These are phyloP conservation scores for Dendrolimus pini DNA, from an alignment of 2,888 invertebrate genomes.

Conservation along the genomic window DNA sequence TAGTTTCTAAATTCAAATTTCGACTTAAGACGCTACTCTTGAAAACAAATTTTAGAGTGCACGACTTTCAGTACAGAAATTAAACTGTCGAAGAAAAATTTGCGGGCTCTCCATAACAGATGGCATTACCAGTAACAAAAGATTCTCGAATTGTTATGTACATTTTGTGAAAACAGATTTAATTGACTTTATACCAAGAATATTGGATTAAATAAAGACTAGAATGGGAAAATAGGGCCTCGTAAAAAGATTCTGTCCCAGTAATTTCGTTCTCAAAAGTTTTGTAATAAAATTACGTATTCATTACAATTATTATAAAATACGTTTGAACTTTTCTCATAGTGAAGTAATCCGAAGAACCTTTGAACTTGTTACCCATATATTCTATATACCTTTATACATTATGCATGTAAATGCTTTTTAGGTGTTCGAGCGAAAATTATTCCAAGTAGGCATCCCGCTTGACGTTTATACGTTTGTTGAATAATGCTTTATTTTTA, in stretches of 20 bases:
- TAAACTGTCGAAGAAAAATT: no score
- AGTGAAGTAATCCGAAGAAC: slow-evolving; percentile 21
- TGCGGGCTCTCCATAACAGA: no score
- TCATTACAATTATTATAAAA: background rate
- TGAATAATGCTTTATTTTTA: slow-evolving; percentile 70
- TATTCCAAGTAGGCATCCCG: slow-evolving; percentile 62
- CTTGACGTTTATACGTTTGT: slow-evolving; percentile 57
- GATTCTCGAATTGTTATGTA: no score
- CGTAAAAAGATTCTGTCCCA: background rate
- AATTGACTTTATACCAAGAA: no score
- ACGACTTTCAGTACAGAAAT: no score
- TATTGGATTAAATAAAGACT: no score
- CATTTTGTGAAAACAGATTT: no score
- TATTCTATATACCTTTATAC: slow-evolving; percentile 37
- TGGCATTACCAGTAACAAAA: no score
- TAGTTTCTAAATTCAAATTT: no score
- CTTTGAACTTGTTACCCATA: slow-evolving; percentile 38
- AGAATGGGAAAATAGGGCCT: no score
- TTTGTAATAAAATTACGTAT: background rate
- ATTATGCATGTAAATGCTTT: slow-evolving; percentile 57
- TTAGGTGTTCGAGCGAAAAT: slow-evolving; percentile 54
- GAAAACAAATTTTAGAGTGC: no score
- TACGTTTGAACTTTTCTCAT: slow-evolving; percentile 4
- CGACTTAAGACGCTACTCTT: no score
- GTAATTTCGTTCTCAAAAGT: background rate